phyloP scores from a whole-genome alignment of 2,113 vertebrate species.

The Gila orcuttii region DNA sequence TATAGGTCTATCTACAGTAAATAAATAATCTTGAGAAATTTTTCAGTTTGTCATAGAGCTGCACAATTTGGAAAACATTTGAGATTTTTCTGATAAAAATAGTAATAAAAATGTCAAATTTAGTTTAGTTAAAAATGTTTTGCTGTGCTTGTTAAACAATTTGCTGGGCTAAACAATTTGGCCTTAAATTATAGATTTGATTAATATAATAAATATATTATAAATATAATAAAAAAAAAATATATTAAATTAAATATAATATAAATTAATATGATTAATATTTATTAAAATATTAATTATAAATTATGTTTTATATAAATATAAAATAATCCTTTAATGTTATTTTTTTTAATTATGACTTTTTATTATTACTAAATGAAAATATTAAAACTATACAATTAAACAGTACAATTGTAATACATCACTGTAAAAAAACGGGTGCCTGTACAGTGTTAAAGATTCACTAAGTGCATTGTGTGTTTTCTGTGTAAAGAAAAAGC shows the following conservation, averaged over 20 bases:
- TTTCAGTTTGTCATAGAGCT: neutral
- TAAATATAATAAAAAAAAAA: too few species aligned
- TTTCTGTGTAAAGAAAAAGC: neutral
- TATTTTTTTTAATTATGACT: neutral
- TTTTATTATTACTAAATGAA: neutral
- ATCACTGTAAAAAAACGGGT: neutral
- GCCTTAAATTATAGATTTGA: neutral
- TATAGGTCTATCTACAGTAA: too few species aligned
- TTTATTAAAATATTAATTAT: neutral
- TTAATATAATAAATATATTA: too few species aligned
- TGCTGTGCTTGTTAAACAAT: neutral
- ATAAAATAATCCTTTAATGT: neutral
- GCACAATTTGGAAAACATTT: neutral
- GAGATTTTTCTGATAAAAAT: too few species aligned
- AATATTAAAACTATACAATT: neutral
- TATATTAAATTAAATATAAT: too few species aligned
- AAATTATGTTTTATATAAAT: neutral
- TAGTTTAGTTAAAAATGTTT: neutral
- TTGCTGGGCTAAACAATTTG: neutral
- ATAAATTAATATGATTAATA: neutral
- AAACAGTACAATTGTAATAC: neutral
- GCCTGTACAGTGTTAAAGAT: neutral
- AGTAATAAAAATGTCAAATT: neutral
- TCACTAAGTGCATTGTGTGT: neutral
- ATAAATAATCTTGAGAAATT: neutral